A percentile compares a stretch with the other conserved stretches of the same genome.
Evolutionary conservation across 2,888 invertebrate genomes (phyloP).

Genomic region (Actias luna): DNA sequence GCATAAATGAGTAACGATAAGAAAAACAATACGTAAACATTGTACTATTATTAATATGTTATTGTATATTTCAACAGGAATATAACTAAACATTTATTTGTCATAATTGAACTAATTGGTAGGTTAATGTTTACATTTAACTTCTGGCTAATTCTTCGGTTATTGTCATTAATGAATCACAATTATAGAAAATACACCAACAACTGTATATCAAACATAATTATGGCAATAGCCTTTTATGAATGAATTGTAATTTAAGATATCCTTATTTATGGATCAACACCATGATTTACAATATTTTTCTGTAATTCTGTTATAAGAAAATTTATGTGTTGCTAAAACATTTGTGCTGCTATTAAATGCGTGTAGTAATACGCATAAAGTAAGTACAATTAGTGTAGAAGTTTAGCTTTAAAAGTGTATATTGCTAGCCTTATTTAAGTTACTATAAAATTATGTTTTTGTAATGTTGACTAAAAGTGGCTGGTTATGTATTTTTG

Average conservation of each 20-base stretch:
- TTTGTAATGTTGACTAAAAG: background rate
- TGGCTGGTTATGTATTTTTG: slow-evolving; percentile 7
- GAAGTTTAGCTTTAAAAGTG: background rate
- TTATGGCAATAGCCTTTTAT: too few species aligned
- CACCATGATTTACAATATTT: background rate
- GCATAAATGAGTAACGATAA: background rate
- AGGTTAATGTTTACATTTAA: background rate
- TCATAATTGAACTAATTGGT: background rate
- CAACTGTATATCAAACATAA: background rate
- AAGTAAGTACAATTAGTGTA: too few species aligned
- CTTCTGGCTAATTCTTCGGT: background rate
- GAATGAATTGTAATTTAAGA: background rate
- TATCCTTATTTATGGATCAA: background rate
- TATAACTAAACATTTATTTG: background rate
- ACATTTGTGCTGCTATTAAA: background rate
- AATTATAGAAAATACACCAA: background rate
- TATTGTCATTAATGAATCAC: background rate
- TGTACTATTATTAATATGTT: background rate
- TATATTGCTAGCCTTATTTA: background rate
- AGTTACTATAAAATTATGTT: background rate
- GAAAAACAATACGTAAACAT: background rate
- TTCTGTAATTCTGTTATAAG: background rate
- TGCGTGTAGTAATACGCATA: background rate
- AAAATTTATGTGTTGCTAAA: background rate
- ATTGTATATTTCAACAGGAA: background rate